Base-by-base conservation (phyloP, 1,140 invertebrate genomes). In the Drosophila rufa region DNA sequence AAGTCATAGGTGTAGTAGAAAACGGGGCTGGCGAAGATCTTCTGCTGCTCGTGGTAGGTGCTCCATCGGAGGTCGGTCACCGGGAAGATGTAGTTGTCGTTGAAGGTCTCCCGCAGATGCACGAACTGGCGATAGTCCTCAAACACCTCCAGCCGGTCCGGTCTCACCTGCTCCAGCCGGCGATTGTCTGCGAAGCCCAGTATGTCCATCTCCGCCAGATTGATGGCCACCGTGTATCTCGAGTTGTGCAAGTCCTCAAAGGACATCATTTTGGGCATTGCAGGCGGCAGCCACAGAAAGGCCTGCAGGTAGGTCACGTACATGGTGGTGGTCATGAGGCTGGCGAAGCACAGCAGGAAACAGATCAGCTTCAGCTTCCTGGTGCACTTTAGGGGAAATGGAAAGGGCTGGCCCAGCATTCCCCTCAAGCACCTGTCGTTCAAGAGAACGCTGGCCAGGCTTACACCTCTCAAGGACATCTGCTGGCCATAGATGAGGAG, bases 241-340 rank as follows among this genome's bases (percentile, higher is more conserved):
- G 85, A 85, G 0, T 27, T 17, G 1, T 33, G 19, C 3, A 84
- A 8, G 15, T 91, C 75, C 12, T 8, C 9, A 9, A 75, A 51
- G 17, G 25, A 68, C 0, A 11, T 47, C 14, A 89, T 1, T 0
- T 1, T 12, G 0, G 65, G 30, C 53, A 80, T 66, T 0, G 25
- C 14, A 0, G 89, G 90, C 1, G 79, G 84, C 8, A 55, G 45
- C 0, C 73, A 85, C 12, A 90, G 51, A 9, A 71, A 76, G 8
- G 76, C 36, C 3, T 82, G 51, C 36, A 91, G 22, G 30, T 86
- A 89, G 3, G 82, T 50, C 47, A 57, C 27, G 25, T 91, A 91
- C 75, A 92, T 86, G 42, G 77, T 91, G 36, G 74, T 81, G 15
- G 61, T 71, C 61, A 90, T 57, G 1, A 90, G n/a, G 38, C 90